A percentile compares a stretch with the other conserved stretches of the same genome.
Evolutionary conservation across 1,140 invertebrate genomes (phyloP).

Genomic region (Heterodera schachtii): DNA sequence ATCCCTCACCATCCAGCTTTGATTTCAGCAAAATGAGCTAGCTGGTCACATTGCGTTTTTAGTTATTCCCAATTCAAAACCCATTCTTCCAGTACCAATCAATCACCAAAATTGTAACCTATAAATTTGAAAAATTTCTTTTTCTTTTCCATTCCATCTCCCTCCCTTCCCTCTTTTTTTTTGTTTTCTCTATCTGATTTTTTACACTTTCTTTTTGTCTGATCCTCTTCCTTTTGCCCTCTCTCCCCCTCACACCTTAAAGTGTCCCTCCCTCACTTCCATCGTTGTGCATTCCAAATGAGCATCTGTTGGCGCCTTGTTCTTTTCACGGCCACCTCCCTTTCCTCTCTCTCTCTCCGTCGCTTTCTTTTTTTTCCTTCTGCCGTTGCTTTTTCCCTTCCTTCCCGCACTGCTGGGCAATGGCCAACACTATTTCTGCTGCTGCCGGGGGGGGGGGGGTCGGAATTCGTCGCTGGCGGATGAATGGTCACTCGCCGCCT

Average conservation of each 20-base stretch:
- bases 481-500: not conserved
- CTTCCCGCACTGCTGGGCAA: not conserved
- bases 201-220: not conserved
- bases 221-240: not conserved
- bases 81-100: not conserved
- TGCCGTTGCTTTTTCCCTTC: not conserved
- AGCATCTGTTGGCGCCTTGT: conserved; percentile 4
- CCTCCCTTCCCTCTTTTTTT: not conserved
- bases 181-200: conserved; percentile 3
- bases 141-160: not conserved
- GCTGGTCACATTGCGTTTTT: too few species aligned
- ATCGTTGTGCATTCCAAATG: conserved; percentile 13
- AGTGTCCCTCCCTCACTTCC: conserved; percentile 3
- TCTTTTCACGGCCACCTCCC: conserved; percentile 5
- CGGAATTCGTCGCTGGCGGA: not conserved
- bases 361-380: not conserved
- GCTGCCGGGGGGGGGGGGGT: too few species aligned
- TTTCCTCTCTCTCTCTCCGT: not conserved
- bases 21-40: too few species aligned
- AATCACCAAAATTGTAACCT: not conserved
- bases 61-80: too few species aligned
- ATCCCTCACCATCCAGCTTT: too few species aligned
- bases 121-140: too few species aligned
- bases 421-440: not conserved
- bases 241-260: not conserved